Percentiles rank a stretch among this genome's conserved stretches.
Conservation (phyloP, 2,113 vertebrate species). For the Seriola rivoliana region DNA sequence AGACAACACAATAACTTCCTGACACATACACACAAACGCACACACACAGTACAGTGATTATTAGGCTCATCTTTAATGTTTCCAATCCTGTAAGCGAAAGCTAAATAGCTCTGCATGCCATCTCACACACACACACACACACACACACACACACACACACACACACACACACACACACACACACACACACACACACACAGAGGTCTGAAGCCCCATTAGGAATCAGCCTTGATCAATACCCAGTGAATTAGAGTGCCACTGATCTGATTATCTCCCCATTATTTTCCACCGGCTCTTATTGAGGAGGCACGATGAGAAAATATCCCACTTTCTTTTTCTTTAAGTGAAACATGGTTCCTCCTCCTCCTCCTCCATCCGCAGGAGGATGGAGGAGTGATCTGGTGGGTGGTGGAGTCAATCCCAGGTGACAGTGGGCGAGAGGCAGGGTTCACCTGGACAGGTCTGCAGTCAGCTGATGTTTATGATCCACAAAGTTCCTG, state of each 20-base stretch:
- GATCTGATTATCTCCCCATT: constrained; percentile 99
- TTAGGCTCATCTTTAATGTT: constrained; percentile 86
- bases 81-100: constrained; percentile 90
- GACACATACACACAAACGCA: not conserved
- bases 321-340: constrained; percentile 90
- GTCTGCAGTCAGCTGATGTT: no score
- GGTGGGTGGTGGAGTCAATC: no score
- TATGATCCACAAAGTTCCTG: no score
- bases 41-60: constrained; percentile 30
- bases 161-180: constrained; percentile 42
- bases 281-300: constrained; percentile 92
- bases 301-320: constrained; percentile 93
- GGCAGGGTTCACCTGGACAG: no score
- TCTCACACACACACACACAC: constrained; percentile 1
- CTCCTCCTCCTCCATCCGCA: no score
- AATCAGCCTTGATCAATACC: constrained; percentile 92
- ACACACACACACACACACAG: constrained; percentile 44
- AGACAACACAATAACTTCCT: no score
- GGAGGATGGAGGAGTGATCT: no score
- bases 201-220: constrained; percentile 92
- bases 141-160: constrained; percentile 41
- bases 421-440: no score
- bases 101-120: constrained; percentile 80
- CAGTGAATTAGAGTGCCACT: constrained; percentile 97
- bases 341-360: constrained; percentile 83